phyloP scores from a whole-genome alignment of 2,888 invertebrate genomes.

The Metallyticus violacea region DNA sequence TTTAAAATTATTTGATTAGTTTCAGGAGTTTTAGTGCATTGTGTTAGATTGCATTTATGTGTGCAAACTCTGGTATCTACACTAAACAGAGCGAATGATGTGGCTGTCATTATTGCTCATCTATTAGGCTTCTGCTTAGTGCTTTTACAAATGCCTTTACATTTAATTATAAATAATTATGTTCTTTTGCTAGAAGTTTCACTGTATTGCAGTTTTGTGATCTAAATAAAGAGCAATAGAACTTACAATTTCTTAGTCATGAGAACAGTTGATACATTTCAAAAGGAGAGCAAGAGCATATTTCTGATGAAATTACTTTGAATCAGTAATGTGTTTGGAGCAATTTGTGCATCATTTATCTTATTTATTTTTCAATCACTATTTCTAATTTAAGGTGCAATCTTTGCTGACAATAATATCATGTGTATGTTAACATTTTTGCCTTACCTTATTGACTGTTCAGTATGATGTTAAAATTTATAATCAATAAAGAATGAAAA shows the following conservation, averaged over 20 bases:
- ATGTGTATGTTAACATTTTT: not conserved
- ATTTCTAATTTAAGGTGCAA: not conserved
- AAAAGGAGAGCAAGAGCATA: not conserved
- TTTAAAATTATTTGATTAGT: too few relatives aligned
- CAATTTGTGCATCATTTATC: not conserved
- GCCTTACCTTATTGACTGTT: not conserved
- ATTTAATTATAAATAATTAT: not conserved
- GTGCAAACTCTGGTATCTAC: too few relatives aligned
- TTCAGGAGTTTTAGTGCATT: too few relatives aligned
- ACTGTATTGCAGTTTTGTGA: not conserved
- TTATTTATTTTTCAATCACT: not conserved
- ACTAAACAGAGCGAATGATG: too few relatives aligned
- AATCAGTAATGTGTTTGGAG: not conserved
- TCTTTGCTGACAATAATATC: not conserved
- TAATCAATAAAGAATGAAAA: not conserved
- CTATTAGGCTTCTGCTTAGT: too few relatives aligned
- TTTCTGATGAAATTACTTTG: not conserved
- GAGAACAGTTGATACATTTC: slow-evolving; percentile 12
- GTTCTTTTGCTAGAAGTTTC: not conserved
- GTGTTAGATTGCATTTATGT: too few relatives aligned
- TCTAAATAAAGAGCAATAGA: not conserved
- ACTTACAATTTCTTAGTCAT: slow-evolving; percentile 1
- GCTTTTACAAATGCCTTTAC: too few relatives aligned
- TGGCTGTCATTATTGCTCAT: too few relatives aligned
- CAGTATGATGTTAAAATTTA: not conserved